Conservation (phyloP, 2,888 invertebrate species). For the Drosophila borborema region DNA sequence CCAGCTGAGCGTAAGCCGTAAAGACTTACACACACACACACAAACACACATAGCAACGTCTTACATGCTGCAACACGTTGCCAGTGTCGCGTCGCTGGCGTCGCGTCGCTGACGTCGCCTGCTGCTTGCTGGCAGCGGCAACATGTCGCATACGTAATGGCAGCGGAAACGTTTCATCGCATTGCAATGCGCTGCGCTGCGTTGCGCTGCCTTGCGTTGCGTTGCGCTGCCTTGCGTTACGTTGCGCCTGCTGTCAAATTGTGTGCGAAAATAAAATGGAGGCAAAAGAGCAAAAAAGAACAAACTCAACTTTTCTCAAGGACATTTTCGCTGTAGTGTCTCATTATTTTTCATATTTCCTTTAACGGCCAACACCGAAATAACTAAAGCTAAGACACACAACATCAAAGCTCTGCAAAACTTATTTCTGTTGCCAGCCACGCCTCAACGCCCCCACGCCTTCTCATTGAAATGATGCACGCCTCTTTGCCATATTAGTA, state of each 20-base stretch:
- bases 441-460: slow-evolving; percentile 12
- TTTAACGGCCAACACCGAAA: slow-evolving; percentile 52
- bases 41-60: slow-evolving; percentile 15
- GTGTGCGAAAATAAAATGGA: slow-evolving; percentile 60
- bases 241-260: slow-evolving; percentile 72
- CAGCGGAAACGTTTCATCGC: slow-evolving; percentile 50
- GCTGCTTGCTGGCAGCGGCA: slow-evolving; percentile 44
- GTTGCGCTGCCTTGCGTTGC: slow-evolving; percentile 21
- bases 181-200: slow-evolving; percentile 14
- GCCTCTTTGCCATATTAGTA: slow-evolving; percentile 26
- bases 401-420: slow-evolving; percentile 19
- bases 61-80: slow-evolving; percentile 69
- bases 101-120: slow-evolving; percentile 14
- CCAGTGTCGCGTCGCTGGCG: slow-evolving; percentile 4
- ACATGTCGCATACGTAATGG: slow-evolving; percentile 73
- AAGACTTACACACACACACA: slow-evolving; percentile 17
- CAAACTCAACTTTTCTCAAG: slow-evolving; percentile 70
- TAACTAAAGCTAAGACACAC: slow-evolving; percentile 19
- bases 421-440: slow-evolving; percentile 32
- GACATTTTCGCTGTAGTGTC: slow-evolving; percentile 59
- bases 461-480: not conserved
- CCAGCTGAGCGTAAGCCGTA: not conserved
- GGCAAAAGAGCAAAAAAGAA: slow-evolving; percentile 34
- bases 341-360: slow-evolving; percentile 75
- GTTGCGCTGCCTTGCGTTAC: slow-evolving; percentile 29